Base-by-base conservation (phyloP, 1,140 invertebrate genomes). In the Habropoda laboriosa region DNA sequence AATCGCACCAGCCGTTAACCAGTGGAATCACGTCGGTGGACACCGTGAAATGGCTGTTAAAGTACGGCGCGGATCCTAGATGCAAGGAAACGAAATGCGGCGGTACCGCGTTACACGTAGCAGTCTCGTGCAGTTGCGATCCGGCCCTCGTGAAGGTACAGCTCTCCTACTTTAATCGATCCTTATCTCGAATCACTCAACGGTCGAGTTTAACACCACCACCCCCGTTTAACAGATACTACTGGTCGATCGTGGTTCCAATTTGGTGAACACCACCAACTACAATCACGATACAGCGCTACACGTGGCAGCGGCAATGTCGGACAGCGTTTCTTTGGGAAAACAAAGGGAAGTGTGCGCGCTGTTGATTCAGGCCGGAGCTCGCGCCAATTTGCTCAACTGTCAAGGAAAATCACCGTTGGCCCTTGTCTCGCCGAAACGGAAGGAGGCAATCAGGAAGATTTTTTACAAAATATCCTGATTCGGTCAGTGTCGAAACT, bases 101-200 rank as follows among this genome's bases (percentile, higher is more conserved):
- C 0, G 67, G 91, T 49, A 91, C 88, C 2, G 89, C 90, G 2
- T 64, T 92, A 6, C 91, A 92, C 40, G 63, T 88, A 40, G 91
- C 90, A 4, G 70, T 88, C 27, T 88, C 87, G 0, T 75, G 79
- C 24, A 73, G 30, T 30, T 86, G 82, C 53, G 90, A 91, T 82
- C 89, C 91, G 0, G 60, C 72, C 2, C 82, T 91, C 8, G 72
- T 92, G 0, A 90, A 90, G 86, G 91, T 92, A 86, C 67, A 5
- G 32, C 1, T 67, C 6, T 18, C 8, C 21, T 72, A 12, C 40
- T 66, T 2, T 35, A 6, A 42, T 6, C 40, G 40, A 42, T 7
- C 21, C 12, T 2, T 10, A 1, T 38, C 6, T 16, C n/a, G n/a
- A 32, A 24, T 61, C 42, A 12, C 1, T 45, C 42, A n/a, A n/a